Evolutionary conservation across 2,797 vertebrate species (phyloP).

Genomic region (Loriculus beryllinus): DNA sequence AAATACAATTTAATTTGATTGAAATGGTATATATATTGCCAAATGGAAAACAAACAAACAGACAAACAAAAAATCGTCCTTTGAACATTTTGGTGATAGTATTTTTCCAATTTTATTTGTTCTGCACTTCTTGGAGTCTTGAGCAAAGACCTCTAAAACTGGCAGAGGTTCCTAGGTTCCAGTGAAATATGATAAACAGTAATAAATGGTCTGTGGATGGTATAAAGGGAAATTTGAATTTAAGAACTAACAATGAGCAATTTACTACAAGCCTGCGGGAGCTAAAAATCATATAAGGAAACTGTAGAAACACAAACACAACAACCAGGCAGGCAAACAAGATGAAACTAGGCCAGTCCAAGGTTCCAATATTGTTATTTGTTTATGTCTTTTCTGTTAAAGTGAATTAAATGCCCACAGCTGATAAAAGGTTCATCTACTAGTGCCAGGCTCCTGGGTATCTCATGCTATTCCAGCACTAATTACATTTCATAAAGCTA

Average conservation of each 20-base stretch:
- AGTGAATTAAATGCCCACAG: constrained; percentile 66
- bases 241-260: constrained; percentile 53
- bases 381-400: constrained; percentile 60
- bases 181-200: neutral
- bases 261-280: constrained; percentile 37
- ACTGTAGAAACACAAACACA: neutral
- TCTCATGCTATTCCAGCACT: constrained; percentile 42
- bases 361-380: constrained; percentile 57
- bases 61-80: neutral
- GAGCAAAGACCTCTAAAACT: neutral
- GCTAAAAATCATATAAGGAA: constrained; percentile 43
- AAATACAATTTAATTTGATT: neutral
- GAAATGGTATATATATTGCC: neutral
- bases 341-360: constrained; percentile 26
- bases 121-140: neutral
- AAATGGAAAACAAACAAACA: neutral
- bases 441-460: constrained; percentile 23
- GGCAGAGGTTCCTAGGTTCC: neutral
- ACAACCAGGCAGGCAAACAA: constrained; percentile 25
- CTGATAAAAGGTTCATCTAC: constrained; percentile 60
- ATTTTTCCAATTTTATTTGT: neutral
- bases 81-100: neutral
- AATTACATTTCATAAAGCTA: constrained; percentile 71
- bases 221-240: constrained; percentile 52
- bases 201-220: constrained; percentile 1